These are phyloP conservation scores for Peromyscus leucopus DNA, from an alignment of 2,113 vertebrate genomes.

Conservation along the genomic window DNA sequence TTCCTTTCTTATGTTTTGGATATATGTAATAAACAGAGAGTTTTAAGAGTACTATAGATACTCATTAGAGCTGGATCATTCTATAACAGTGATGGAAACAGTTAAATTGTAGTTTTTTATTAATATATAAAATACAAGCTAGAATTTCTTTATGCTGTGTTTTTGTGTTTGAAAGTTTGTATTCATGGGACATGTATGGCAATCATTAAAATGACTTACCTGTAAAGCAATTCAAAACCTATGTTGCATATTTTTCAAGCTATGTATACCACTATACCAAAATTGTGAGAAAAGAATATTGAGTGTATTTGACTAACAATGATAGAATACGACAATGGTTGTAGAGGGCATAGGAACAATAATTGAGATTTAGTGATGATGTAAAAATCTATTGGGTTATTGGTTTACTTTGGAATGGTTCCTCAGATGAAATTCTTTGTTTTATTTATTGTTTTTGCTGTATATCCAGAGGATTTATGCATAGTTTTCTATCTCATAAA, in stretches of 20 bases:
- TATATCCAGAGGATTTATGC: not conserved
- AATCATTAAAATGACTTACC: not conserved
- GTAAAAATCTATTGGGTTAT: not conserved
- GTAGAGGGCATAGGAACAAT: not conserved
- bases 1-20: accelerated
- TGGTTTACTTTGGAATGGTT: not conserved
- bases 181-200: not conserved
- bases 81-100: not conserved
- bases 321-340: not conserved
- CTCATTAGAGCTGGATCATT: not conserved
- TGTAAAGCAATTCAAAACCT: not conserved
- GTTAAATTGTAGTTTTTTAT: not conserved
- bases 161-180: not conserved
- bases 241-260: not conserved
- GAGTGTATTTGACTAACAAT: not conserved
- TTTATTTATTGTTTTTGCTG: not conserved
- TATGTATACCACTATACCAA: not conserved
- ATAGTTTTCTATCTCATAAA: not conserved
- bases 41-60: not conserved
- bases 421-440: not conserved
- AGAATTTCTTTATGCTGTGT: not conserved
- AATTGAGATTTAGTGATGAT: not conserved
- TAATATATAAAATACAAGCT: not conserved
- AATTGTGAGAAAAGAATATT: not conserved
- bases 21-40: not conserved